Evolutionary conservation across 2,797 vertebrate genomes (phyloP), one percentile per base, ranked within the genome.

Genomic region (Taeniopygia guttata): DNA sequence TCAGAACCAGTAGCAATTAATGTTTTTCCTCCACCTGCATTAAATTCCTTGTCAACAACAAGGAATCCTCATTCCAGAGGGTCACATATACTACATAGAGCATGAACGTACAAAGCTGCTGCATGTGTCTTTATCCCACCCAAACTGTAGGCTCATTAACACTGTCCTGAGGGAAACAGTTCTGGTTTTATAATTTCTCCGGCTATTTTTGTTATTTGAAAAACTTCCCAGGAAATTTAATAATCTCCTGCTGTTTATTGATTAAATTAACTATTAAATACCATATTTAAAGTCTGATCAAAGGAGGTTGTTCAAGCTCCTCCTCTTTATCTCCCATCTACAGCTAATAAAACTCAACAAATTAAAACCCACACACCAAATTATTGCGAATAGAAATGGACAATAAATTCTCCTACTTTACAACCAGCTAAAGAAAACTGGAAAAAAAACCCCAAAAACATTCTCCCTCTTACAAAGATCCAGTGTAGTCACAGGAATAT

Each of bases 171-270:
- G 78, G 78, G 60, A 96, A 90, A 87, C 84, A 66, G 54, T 90
- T 94, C 81, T 84, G 72, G 74, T 94, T 62, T 43, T 66, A 58
- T 73, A 67, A 69, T 90, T 81, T 79, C 10, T 58, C 72, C 89
- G 72, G n/a, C 51, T 49, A 10, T 68, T 82, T 92, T 81, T 36
- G 69, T 17, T 3, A 79, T 67, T 13, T 83, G 51, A 87, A 77
- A 95, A 94, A 55, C 17, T 89, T 84, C 26, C 11, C 81, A 86
- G 76, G 84, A 94, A 88, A 80, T 80, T 51, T 69, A 88, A 89
- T 25, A 59, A 80, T 74, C 40, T 94, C 52, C 75, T 89, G 88
- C 88, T 94, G 52, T 87, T 93, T 89, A 88, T 67, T 89, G 74
- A 89, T 63, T 3, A 74, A 88, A 84, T 67, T 45, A 89, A 66